Evolutionary conservation across 2,113 vertebrate species (phyloP).

Genomic region (Perca fluviatilis): DNA sequence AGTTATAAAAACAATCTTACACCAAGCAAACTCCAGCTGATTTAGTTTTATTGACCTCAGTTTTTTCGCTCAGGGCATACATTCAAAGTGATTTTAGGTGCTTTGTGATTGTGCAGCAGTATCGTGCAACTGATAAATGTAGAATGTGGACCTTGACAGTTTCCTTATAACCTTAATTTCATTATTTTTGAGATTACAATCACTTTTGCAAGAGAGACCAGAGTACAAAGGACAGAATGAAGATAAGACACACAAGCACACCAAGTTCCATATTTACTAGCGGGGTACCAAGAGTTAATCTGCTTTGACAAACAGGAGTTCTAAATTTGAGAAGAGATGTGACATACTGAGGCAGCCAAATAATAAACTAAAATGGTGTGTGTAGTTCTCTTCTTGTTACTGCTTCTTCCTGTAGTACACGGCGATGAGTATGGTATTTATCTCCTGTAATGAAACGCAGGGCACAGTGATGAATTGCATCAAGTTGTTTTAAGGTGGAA

Average conservation of each 20-base stretch:
- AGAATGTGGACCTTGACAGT: neutral
- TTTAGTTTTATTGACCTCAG: constrained; percentile 41
- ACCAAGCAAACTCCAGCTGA: constrained; percentile 38
- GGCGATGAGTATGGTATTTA: neutral
- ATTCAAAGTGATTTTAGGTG: constrained; percentile 19
- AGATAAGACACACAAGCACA: neutral
- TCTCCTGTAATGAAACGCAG: neutral
- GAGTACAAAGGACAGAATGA: neutral
- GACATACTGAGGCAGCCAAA: neutral
- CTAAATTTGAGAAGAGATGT: no score
- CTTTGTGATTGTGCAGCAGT: constrained; percentile 13
- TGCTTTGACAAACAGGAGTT: neutral
- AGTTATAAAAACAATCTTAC: constrained; percentile 46
- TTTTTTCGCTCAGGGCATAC: neutral
- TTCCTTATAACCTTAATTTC: neutral
- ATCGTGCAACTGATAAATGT: neutral
- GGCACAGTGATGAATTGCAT: neutral
- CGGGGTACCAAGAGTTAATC: neutral
- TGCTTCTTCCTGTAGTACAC: neutral
- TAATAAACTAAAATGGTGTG: neutral
- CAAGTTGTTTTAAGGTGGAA: neutral
- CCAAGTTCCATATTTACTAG: neutral
- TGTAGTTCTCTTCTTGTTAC: neutral
- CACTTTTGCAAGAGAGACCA: no score
- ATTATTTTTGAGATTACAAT: no score